A percentile compares a stretch with the other conserved stretches of the same genome.
Evolutionary conservation across 2,888 invertebrate genomes (phyloP).

Genomic region (Tetropium fuscum): DNA sequence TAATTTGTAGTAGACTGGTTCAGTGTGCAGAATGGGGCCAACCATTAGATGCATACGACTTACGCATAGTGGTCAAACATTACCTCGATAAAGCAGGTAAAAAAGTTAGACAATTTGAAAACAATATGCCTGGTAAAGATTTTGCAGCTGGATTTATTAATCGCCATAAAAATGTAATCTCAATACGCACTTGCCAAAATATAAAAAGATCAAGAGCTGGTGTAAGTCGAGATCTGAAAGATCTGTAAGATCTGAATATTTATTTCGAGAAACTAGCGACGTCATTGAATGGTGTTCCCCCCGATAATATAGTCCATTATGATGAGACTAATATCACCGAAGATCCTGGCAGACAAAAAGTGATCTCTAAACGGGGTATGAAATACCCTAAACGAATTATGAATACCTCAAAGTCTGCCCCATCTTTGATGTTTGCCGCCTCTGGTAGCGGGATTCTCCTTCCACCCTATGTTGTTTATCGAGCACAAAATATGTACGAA

Average conservation of each 20-base stretch:
- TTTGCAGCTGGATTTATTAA: conserved; percentile 23
- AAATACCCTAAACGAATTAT: too few relatives aligned
- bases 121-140: too few relatives aligned
- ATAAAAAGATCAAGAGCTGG: conserved; percentile 23
- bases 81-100: too few relatives aligned
- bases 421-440: background rate
- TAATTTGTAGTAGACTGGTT: too few relatives aligned
- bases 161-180: conserved; percentile 17
- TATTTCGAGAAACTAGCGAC: conserved; percentile 21
- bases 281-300: conserved; percentile 16
- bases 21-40: too few relatives aligned
- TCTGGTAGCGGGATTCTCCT: background rate
- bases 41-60: too few relatives aligned
- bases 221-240: conserved; percentile 17
- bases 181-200: conserved; percentile 21
- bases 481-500: background rate
- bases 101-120: too few relatives aligned
- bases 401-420: background rate
- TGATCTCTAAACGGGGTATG: too few relatives aligned
- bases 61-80: too few relatives aligned
- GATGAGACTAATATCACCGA: conserved; percentile 12
- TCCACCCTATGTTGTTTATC: background rate
- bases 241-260: conserved; percentile 13
- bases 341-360: too few relatives aligned
- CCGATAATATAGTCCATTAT: conserved; percentile 18